These are phyloP conservation scores for Conops quadrifasciatus DNA, from an alignment of 2,888 invertebrate genomes.

Conservation along the genomic window DNA sequence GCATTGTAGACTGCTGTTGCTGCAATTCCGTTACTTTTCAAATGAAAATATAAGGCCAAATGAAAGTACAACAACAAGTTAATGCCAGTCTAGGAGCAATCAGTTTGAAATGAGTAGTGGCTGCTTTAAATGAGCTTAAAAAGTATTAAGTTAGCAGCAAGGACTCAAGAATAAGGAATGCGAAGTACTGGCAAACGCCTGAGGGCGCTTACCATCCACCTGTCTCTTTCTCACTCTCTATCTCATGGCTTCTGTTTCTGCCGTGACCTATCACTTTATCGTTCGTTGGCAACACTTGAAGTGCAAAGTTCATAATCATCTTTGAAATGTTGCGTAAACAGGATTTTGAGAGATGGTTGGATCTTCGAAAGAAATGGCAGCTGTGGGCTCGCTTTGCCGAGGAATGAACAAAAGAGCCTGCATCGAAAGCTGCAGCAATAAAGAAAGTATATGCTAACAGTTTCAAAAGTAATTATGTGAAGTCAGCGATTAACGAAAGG, in stretches of 20 bases:
- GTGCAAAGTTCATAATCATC: conserved; percentile 2
- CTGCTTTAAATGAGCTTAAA: neutral
- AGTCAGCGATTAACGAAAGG: no score
- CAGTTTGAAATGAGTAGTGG: neutral
- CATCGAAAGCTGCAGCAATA: no score
- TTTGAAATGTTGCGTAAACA: conserved; percentile 21
- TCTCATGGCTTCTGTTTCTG: no score
- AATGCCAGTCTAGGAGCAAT: no score
- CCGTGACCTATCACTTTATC: neutral
- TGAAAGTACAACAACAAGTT: no score
- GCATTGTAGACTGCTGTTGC: no score
- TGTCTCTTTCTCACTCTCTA: neutral
- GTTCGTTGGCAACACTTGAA: conserved; percentile 2
- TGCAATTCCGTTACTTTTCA: no score
- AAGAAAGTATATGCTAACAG: no score
- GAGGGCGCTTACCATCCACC: neutral
- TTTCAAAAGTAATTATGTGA: no score
- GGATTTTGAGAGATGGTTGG: conserved; percentile 6
- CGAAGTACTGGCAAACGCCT: neutral
- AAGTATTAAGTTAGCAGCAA: neutral
- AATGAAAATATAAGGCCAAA: no score
- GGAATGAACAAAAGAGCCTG: no score
- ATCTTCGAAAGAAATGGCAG: neutral
- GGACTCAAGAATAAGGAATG: neutral
- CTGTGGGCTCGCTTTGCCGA: no score